Evolutionary conservation across 2,888 invertebrate species (phyloP), one percentile per base, ranked within the genome.

Genomic region (Mantis religiosa): DNA sequence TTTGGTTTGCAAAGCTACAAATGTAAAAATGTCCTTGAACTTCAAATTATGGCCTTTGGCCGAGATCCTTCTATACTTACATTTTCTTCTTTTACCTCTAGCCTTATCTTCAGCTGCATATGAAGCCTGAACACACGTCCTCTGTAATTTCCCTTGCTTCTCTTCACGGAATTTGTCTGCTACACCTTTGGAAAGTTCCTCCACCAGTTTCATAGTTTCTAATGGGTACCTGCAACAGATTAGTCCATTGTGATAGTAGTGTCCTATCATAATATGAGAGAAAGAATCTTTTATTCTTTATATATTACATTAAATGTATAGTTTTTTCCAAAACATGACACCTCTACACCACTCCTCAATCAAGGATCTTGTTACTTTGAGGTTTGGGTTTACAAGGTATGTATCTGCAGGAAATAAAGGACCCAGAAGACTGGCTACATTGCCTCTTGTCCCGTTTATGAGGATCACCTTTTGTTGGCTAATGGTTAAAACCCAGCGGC

Each of bases 181-280:
- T 0, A 98, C 95, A 47, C 96, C 97, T 91, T 95, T 94, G 0
- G 97, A 96, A 6, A 98, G 92, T 91, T 95, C 95, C 0, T 95
- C 95, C 88, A 98, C 96, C 90, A 96, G 93, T 81, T 95, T 93
- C 98, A 98, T 98, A 0, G 98, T 96, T 90, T 96, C 95, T 81
- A 95, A 93, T 0, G 98, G 98, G 93, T 98, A 98, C 91, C 97
- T 97, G 93, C 25, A 90, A 85, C 12, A 92, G 87, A 82, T 84
- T n/a, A 81, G 30, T 15, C 3, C 83, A 3, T 83, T 83, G 82
- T 9, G 1, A 27, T 82, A 27, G 9, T 25, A 9, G 82, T 82
- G 82, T 82, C 27, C 28, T 6, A 83, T 83, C 28, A 27, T 71
- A 71, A 41, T 41, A 41, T 41, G 12, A 41, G 12, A 12, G 41